Percentiles rank a stretch among this genome's conserved stretches.
These are phyloP conservation scores for Pan troglodytes DNA, from an alignment of 2,113 vertebrate genomes.

Conservation along the genomic window NHGRI_mPanTro3-v2.1_pri NC_072411.2:55983501-55984000, in stretches of 20 bases:
- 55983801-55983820: background rate
- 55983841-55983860: background rate
- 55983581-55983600: too few relatives aligned
- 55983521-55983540: too few relatives aligned
- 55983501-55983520: too few relatives aligned
- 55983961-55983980: background rate
- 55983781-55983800: background rate
- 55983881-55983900: background rate
- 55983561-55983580: too few relatives aligned
- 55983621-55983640: background rate
- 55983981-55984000: background rate
- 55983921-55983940: background rate
- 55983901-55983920: background rate
- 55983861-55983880: background rate
- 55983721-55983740: constrained; percentile 10
- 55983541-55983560: too few relatives aligned
- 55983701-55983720: constrained; percentile 30
- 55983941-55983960: background rate
- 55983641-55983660: background rate
- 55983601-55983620: too few relatives aligned
- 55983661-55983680: constrained; percentile 32
- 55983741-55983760: constrained; percentile 32
- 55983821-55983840: background rate
- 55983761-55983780: background rate
- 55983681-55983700: background rate